Conservation (phyloP, 37 sponge, comb jelly and placozoan genomes). For the Diacarnus erythraeanus region DNA sequence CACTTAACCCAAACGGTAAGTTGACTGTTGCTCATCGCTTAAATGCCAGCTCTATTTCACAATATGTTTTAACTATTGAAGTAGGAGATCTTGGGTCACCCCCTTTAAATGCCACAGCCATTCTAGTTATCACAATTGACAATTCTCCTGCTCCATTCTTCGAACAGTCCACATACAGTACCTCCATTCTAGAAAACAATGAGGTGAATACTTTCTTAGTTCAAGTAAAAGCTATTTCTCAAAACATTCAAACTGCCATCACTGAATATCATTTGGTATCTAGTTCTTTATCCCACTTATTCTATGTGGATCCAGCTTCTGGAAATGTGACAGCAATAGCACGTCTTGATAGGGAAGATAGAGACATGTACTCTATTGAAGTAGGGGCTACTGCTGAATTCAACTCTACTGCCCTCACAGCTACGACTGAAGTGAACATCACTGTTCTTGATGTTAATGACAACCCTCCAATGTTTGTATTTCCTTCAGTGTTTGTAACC, state of each 20-base stretch:
- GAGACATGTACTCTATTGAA: conserved; percentile 6
- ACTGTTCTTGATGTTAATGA: conserved; percentile 66
- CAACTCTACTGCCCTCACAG: conserved; percentile 18
- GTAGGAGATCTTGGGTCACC: conserved; percentile 57
- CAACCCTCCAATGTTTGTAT: conserved; percentile 46
- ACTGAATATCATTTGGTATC: background rate
- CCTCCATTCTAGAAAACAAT: conserved; percentile 48
- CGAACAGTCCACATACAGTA: conserved; percentile 20
- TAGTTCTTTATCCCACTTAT: background rate
- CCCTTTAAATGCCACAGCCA: conserved; percentile 33
- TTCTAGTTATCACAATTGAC: conserved; percentile 30
- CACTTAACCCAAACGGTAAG: background rate
- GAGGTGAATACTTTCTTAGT: conserved; percentile 20
- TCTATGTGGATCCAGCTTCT: conserved; percentile 25
- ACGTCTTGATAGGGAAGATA: conserved; percentile 46
- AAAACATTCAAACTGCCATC: conserved; percentile 16
- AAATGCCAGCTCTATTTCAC: background rate
- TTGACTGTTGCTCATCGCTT: conserved; percentile 11
- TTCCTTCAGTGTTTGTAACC: background rate
- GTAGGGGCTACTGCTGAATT: conserved; percentile 14
- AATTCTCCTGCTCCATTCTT: conserved; percentile 49
- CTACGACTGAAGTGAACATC: conserved; percentile 32
- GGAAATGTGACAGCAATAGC: conserved; percentile 31
- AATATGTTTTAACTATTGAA: conserved; percentile 32
- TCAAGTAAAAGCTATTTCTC: conserved; percentile 38